phyloP scores from a whole-genome alignment of 2,797 vertebrate genomes.

The Sandelia bainsii region DNA sequence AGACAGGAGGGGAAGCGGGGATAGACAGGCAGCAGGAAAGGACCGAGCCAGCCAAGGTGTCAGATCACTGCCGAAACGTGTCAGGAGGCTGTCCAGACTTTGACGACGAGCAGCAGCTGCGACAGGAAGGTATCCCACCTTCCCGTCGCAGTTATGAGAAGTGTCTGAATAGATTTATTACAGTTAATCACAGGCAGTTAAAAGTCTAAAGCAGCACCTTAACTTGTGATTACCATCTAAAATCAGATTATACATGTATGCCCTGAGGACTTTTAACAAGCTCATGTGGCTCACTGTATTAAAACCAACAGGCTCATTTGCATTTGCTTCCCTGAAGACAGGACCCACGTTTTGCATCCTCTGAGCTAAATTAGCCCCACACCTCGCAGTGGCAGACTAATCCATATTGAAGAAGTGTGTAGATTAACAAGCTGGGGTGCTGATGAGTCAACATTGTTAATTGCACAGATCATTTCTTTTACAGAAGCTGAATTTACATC shows the following conservation, averaged over 20 bases:
- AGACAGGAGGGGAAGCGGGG: conserved; percentile 44
- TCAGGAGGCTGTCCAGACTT: conserved; percentile 32
- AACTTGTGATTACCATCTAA: conserved; percentile 57
- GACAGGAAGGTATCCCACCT: conserved; percentile 65
- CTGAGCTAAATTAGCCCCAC: conserved; percentile 65
- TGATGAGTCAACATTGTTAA: conserved; percentile 73
- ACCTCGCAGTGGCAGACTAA: conserved; percentile 58
- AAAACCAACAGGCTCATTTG: conserved; percentile 60
- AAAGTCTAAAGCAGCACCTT: conserved; percentile 38
- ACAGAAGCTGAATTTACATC: conserved; percentile 77
- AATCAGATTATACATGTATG: conserved; percentile 60
- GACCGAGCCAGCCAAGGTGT: conserved; percentile 40
- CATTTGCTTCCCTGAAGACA: conserved; percentile 54
- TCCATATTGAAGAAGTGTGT: conserved; percentile 65
- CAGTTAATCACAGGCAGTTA: conserved; percentile 29
- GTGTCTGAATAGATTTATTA: conserved; percentile 8
- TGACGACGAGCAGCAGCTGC: conserved; percentile 39
- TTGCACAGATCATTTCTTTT: conserved; percentile 62
- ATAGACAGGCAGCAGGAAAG: conserved; percentile 42
- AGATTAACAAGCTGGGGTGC: conserved; percentile 56
- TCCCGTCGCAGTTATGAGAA: conserved; percentile 13
- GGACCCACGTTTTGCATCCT: conserved; percentile 62
- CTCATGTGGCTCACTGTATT: conserved; percentile 55
- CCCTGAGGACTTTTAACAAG: conserved; percentile 59
- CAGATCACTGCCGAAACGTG: conserved; percentile 49